These are phyloP conservation scores for Torymus tubicola DNA, from an alignment of 2,888 invertebrate genomes.

Conservation along the genomic window DNA sequence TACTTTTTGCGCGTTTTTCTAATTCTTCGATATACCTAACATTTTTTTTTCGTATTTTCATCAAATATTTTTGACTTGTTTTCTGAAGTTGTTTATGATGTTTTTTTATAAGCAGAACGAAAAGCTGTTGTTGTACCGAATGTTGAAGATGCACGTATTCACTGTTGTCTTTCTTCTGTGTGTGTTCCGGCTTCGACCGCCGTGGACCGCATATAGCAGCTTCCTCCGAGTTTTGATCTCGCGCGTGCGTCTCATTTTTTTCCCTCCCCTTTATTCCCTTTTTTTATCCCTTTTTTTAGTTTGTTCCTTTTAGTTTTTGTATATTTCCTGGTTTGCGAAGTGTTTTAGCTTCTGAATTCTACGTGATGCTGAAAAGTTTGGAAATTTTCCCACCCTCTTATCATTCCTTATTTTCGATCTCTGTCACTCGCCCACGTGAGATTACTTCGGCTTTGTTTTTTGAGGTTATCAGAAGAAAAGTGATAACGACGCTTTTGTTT, in stretches of 20 bases:
- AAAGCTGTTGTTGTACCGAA: no score
- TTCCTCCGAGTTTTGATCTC: slow-evolving; percentile 49
- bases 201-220: slow-evolving; percentile 22
- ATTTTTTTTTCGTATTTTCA: neutral
- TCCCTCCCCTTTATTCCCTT: slow-evolving; percentile 15
- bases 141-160: no score
- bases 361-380: slow-evolving; percentile 2
- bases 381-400: slow-evolving; percentile 6
- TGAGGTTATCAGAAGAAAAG: slow-evolving; percentile 44
- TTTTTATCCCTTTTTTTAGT: slow-evolving; percentile 24
- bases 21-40: neutral
- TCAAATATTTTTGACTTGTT: neutral
- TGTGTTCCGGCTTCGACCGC: slow-evolving; percentile 3
- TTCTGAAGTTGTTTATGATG: no score
- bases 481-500: no score
- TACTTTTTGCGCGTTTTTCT: neutral
- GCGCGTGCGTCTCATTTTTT: slow-evolving; percentile 7
- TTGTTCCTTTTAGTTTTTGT: slow-evolving; percentile 1
- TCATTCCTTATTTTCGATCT: slow-evolving; percentile 24
- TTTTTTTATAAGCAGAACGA: no score
- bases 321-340: neutral
- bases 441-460: slow-evolving; percentile 36
- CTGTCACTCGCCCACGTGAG: slow-evolving; percentile 51
- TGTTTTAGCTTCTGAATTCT: neutral
- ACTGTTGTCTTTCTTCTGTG: neutral